Conservation (phyloP, 2,888 invertebrate genomes). For the Conchocele bisecta region DNA sequence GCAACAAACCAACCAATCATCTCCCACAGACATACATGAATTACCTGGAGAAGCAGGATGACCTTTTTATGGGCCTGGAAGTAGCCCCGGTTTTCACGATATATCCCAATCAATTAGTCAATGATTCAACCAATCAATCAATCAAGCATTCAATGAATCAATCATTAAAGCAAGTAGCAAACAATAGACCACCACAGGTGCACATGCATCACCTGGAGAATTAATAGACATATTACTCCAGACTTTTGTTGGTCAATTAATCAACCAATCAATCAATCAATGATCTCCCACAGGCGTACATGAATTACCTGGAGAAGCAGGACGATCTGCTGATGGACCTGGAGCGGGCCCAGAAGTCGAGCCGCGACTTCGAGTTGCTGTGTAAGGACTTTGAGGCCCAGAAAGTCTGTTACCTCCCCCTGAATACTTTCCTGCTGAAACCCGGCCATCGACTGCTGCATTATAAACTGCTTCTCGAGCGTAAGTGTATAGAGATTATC, state of each 20-base stretch:
- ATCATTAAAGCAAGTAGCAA: neutral
- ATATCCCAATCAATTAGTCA: too few species aligned
- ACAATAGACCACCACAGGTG: neutral
- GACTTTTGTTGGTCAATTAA: too few species aligned
- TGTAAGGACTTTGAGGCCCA: constrained; percentile 91
- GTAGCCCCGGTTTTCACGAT: too few species aligned
- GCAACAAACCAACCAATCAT: too few species aligned
- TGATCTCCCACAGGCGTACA: constrained; percentile 81
- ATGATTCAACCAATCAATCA: neutral
- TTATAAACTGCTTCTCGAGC: constrained; percentile 90
- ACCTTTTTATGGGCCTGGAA: constrained; percentile 91
- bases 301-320: constrained; percentile 87
- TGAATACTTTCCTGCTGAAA: constrained; percentile 91
- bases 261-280: too few species aligned
- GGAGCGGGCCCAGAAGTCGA: constrained; percentile 90
- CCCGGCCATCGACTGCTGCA: constrained; percentile 93
- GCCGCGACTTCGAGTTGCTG: constrained; percentile 87
- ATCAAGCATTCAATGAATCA: neutral
- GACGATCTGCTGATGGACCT: constrained; percentile 90
- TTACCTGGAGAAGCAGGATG: constrained; percentile 88
- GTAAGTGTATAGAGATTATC: too few species aligned
- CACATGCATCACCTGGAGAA: too few species aligned
- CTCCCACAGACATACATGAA: constrained; percentile 82
- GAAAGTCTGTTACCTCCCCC: constrained; percentile 92
- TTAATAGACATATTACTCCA: too few species aligned